Evolutionary conservation across 2,113 vertebrate genomes (phyloP), one percentile per base, ranked within the genome.

Genomic region (Sylvia atricapilla): DNA sequence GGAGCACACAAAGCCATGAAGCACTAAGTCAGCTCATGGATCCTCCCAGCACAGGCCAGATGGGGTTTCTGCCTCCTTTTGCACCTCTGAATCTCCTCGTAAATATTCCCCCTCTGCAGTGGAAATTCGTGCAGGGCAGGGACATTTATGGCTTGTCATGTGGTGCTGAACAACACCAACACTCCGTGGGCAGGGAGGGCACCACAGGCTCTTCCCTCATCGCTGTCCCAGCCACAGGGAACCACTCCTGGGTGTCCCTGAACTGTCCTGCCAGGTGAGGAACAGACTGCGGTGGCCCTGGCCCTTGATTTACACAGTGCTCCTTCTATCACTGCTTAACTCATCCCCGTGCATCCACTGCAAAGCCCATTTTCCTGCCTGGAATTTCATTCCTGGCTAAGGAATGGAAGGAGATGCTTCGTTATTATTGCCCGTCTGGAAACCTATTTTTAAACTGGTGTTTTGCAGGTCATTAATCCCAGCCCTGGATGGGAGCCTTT

Each of bases 401-500:
- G 86, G 88, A n/a, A 77, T 1, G 66, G 94, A 44, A 96, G 94
- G 95, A 95, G 91, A 95, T 91, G 92, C 89, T 96, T 93, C 90
- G 16, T 97, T 94, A 90, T 46, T 37, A 37, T 94, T 94, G 59
- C 75, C 14, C 72, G 91, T 43, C 79, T 81, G 17, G 46, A 77
- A 80, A 59, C 82, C 74, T 96, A 8, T 94, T 94, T 94, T 86
- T 73, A 74, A 96, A 84, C 73, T 52, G 87, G 86, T 62, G 92
- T 77, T 96, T 97, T 97, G 84, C 96, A 97, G 95, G 89, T 95
- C 95, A 91, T 97, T 89, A 97, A 97, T 97, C 96, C 89, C 90
- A 81, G 91, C 31, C 59, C 87, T 93, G 90, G 94, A 95, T 35
- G 64, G 10, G 66, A 97, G 94, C 93, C 89, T 96, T 94, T 88